Base-by-base conservation (phyloP, 2,888 invertebrate genomes). In the Pocota personata region DNA sequence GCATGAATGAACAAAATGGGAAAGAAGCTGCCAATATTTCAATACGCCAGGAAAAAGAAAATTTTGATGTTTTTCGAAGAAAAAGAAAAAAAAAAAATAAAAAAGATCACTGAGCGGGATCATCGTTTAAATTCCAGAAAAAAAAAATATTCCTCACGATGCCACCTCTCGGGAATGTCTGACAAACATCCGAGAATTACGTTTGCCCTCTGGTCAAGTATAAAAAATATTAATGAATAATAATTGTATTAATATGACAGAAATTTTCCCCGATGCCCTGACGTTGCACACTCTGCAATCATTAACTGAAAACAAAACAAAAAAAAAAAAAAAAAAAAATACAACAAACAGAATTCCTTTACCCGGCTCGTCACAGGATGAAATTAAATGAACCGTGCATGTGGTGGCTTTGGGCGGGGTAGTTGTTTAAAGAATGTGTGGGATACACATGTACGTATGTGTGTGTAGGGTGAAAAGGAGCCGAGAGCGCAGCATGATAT, bases 401-500 rank as follows among this genome's bases (percentile, higher is more conserved):
- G 62, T 40, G 46, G 24, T 30, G 35, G 21, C 32, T 37, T 35
- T 10, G 37, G 32, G 55, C 37, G 32, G 55, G 43, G 27, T 6
- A 40, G 43, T 32, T 21, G 14, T 14, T 12, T 6, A 5, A 50
- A 24, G 5, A 50, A 50, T 27, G 24, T 50, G 21, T 24, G 21
- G 46, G 2, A n/a, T 35, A 43, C 27, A 43, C 60, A 48, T 50
- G 30, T 32, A 10, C 7, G 6, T 30, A n/a, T 69, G 40, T 46
- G n/a, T 43, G 21, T 55, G 46, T 66, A 16, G 32, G 52, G 52
- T 52, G 58, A 57, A 75, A 46, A 69, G 82, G 52, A 69, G 82
- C 57, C 57, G 50, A 71, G 62, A 48, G 77, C 71, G 55, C 57
- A 71, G 64, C 77, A 82, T 58, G 50, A 64, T 37, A 57, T 57